Percentiles rank a stretch among this genome's conserved stretches.
These are phyloP conservation scores for Chiloscyllium plagiosum DNA, from an alignment of 2,113 vertebrate species.

Conservation along the genomic window DNA sequence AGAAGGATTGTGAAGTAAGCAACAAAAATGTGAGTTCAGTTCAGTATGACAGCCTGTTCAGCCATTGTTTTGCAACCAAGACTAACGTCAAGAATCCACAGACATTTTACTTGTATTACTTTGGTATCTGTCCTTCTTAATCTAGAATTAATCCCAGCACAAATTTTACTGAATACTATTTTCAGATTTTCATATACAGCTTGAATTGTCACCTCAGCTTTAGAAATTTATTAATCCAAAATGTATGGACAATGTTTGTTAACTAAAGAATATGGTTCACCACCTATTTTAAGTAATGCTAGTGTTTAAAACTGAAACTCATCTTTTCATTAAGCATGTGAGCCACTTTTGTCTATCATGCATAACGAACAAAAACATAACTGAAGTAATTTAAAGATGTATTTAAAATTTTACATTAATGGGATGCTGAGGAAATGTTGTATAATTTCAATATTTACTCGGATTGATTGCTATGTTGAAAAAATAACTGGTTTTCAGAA, in stretches of 20 bases:
- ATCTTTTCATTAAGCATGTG: neutral
- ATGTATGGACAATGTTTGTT: neutral
- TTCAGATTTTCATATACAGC: neutral
- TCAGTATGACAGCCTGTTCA: neutral
- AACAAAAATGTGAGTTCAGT: neutral
- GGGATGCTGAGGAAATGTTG: neutral
- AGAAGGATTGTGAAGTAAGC: neutral
- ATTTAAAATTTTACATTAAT: neutral
- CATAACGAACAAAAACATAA: neutral
- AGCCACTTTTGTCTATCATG: neutral
- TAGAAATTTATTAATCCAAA: neutral
- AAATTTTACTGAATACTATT: neutral
- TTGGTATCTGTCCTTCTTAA: neutral
- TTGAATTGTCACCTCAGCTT: neutral
- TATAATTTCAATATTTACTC: constrained; percentile 2
- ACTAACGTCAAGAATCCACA: neutral
- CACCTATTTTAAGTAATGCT: neutral
- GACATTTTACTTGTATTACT: too few species aligned
- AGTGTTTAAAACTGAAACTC: constrained; percentile 2
- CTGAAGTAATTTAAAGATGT: neutral
- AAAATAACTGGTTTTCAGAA: constrained; percentile 13
- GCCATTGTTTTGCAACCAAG: neutral
- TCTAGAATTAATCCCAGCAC: neutral
- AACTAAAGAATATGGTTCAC: neutral
- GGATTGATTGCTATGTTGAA: constrained; percentile 30